phyloP scores from a whole-genome alignment of 2,797 vertebrate genomes.

The Pipistrellus pipistrellus region DNA sequence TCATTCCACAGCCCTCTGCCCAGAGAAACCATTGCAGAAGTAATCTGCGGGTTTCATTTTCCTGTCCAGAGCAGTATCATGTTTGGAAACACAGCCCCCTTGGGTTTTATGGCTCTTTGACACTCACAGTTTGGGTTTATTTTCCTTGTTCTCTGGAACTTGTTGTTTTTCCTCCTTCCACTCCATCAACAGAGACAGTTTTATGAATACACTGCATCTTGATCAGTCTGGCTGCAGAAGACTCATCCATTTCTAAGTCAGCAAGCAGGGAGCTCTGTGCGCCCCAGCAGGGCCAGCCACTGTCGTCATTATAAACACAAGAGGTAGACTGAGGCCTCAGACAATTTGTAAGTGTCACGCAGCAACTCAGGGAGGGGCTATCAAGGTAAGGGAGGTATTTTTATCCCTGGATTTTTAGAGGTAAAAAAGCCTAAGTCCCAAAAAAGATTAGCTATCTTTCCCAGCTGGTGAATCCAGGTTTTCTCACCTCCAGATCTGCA shows the following conservation, averaged over 20 bases:
- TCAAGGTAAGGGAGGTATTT: neutral
- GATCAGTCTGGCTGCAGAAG: neutral
- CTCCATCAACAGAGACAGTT: conserved; percentile 57
- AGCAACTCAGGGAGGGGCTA: neutral
- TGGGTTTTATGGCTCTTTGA: conserved; percentile 35
- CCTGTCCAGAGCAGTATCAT: neutral
- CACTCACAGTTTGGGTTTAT: conserved; percentile 63
- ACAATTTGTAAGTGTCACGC: rapidly evolving
- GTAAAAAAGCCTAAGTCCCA: neutral
- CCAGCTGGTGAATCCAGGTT: neutral
- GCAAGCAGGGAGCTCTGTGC: neutral
- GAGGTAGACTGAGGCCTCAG: neutral
- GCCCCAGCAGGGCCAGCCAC: neutral
- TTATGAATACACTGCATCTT: conserved; percentile 57
- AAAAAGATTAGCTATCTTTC: neutral
- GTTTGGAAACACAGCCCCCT: conserved; percentile 18
- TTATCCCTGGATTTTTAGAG: neutral
- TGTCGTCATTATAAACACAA: neutral
- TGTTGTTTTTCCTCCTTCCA: conserved; percentile 17
- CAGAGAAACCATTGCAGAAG: neutral
- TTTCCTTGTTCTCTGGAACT: conserved; percentile 54
- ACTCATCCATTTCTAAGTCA: neutral
- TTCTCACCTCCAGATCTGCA: neutral
- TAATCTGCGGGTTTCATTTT: neutral
- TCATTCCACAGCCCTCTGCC: neutral